phyloP scores from a whole-genome alignment of 92 coral and sea anemone species.

The Epizoanthus illoricatus region DNA sequence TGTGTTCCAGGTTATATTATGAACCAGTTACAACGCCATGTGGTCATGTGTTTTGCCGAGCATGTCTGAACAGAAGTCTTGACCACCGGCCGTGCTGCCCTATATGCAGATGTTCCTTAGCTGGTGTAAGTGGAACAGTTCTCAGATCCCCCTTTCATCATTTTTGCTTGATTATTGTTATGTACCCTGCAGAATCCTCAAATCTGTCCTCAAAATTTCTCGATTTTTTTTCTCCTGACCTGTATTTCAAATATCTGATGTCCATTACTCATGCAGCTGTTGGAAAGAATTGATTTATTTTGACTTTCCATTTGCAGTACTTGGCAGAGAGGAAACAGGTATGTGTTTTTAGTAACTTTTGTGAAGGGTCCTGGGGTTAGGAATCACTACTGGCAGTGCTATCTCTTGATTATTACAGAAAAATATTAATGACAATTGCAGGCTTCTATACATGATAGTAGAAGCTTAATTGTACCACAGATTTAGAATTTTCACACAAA shows the following conservation, averaged over 20 bases:
- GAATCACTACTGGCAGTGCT: no score
- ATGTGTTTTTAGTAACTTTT: neutral
- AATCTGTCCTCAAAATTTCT: no score
- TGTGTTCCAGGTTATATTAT: constrained; percentile 63
- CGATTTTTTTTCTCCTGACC: no score
- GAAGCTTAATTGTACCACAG: no score
- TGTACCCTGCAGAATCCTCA: no score
- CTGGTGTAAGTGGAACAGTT: constrained; percentile 49
- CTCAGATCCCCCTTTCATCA: no score
- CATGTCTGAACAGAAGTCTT: constrained; percentile 86
- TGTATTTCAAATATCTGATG: no score
- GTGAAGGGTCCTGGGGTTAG: no score
- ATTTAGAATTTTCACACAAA: neutral
- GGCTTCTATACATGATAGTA: no score
- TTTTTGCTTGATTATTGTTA: neutral
- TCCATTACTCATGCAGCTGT: no score
- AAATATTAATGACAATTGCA: no score
- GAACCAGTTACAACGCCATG: constrained; percentile 97
- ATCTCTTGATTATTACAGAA: no score
- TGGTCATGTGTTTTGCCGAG: constrained; percentile 93
- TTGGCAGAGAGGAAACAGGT: constrained; percentile 83
- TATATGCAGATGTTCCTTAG: constrained; percentile 73
- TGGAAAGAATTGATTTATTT: neutral
- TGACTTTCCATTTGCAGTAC: constrained; percentile 50
- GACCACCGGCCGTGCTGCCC: constrained; percentile 94